Evolutionary conservation across 2,797 vertebrate genomes (phyloP).

Genomic region (Rhabdophis nuchalis): DNA sequence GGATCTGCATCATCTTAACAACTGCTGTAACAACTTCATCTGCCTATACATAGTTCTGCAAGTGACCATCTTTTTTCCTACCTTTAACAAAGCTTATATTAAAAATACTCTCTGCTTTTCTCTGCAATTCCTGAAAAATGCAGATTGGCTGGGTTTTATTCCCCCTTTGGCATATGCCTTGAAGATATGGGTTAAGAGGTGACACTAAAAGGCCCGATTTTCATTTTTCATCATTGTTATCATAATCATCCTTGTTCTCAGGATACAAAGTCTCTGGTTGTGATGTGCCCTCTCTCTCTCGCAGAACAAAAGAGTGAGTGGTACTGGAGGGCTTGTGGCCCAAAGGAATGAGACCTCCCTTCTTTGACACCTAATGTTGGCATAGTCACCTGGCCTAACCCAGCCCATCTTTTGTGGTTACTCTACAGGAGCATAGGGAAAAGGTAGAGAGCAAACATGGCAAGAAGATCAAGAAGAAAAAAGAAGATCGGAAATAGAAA

Average conservation of each 20-base stretch:
- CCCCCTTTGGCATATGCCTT: neutral
- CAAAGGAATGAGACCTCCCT: neutral
- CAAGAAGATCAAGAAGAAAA: neutral
- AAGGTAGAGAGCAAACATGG: neutral
- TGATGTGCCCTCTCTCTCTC: neutral
- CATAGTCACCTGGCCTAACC: neutral
- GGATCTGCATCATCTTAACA: neutral
- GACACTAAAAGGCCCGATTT: neutral
- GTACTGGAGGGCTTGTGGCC: neutral
- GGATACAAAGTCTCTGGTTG: neutral
- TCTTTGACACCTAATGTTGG: neutral
- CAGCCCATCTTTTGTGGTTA: neutral
- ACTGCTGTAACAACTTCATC: neutral
- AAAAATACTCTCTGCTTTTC: neutral
- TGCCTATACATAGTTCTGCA: neutral
- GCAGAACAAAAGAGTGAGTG: neutral
- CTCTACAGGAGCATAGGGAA: neutral
- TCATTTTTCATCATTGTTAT: neutral
- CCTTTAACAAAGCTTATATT: neutral
- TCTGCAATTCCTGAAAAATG: neutral
- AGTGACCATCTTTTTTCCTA: neutral
- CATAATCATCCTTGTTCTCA: neutral
- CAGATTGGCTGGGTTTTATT: neutral
- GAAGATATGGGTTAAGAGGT: neutral
- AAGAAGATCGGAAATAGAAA: neutral